Percentiles rank a stretch among this genome's conserved stretches.
Conservation (phyloP, 1,140 invertebrate species). For the Vollenhovia emeryi region DNA sequence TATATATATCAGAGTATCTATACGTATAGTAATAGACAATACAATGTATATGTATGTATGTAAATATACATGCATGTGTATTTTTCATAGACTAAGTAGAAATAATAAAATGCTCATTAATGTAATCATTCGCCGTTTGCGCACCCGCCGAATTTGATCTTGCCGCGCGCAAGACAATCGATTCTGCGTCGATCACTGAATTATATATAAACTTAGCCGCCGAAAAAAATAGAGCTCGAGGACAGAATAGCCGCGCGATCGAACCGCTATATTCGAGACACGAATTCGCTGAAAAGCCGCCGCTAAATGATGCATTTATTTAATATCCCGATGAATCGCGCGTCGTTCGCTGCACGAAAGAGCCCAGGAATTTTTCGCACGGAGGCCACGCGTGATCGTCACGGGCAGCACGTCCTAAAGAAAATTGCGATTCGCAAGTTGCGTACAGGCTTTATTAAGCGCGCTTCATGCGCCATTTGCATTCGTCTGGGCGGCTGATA, state of each 20-base stretch:
- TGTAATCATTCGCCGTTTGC: background rate
- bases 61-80: background rate
- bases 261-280: conserved; percentile 28
- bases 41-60: background rate
- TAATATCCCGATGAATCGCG: conserved; percentile 57
- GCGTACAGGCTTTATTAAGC: conserved; percentile 74
- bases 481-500: conserved; percentile 75
- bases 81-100: conserved; percentile 27
- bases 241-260: background rate
- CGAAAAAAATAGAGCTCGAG: background rate
- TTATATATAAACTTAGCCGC: background rate
- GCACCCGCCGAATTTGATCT: background rate
- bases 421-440: conserved; percentile 73
- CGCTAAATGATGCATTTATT: conserved; percentile 57
- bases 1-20: background rate
- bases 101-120: conserved; percentile 9
- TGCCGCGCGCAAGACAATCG: background rate
- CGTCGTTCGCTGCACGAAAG: conserved; percentile 49
- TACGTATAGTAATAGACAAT: background rate
- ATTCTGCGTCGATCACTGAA: background rate
- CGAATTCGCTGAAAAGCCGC: conserved; percentile 37
- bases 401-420: conserved; percentile 70
- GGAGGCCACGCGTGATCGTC: conserved; percentile 14
- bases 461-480: conserved; percentile 74
- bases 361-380: conserved; percentile 46